phyloP scores from a whole-genome alignment of 2,113 vertebrate genomes.

The Motacilla tschutschensis region DNA sequence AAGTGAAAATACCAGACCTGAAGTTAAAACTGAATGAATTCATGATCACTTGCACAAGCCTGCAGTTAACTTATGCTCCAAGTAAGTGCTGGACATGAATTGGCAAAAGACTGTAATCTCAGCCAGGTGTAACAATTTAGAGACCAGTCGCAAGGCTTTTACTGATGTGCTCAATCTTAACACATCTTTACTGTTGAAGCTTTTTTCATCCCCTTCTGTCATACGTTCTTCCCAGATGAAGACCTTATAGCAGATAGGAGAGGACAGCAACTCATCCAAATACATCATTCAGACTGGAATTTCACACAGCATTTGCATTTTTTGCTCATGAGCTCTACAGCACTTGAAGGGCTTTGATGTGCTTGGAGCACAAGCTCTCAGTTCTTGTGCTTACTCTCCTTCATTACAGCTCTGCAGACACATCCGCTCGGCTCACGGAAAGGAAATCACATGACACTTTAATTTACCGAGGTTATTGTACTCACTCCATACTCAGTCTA shows the following conservation, averaged over 20 bases:
- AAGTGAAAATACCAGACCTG: neutral
- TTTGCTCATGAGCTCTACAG: neutral
- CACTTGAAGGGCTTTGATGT: neutral
- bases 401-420: constrained; percentile 28
- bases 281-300: neutral
- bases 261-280: neutral
- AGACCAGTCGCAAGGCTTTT: neutral
- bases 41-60: neutral
- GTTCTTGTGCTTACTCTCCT: neutral
- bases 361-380: neutral
- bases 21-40: neutral
- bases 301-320: neutral
- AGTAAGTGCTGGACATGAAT: neutral
- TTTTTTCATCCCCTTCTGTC: neutral
- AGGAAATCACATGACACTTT: constrained; percentile 35
- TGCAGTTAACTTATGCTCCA: neutral
- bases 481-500: neutral
- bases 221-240: neutral
- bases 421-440: neutral
- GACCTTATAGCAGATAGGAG: neutral
- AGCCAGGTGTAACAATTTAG: constrained; percentile 3
- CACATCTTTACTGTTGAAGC: neutral
- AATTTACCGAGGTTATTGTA: constrained; percentile 43
- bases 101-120: neutral
- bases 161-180: constrained; percentile 11